Evolutionary conservation across 1,140 invertebrate genomes (phyloP), one percentile per base, ranked within the genome.

Genomic region (Euwallacea fornicatus): DNA sequence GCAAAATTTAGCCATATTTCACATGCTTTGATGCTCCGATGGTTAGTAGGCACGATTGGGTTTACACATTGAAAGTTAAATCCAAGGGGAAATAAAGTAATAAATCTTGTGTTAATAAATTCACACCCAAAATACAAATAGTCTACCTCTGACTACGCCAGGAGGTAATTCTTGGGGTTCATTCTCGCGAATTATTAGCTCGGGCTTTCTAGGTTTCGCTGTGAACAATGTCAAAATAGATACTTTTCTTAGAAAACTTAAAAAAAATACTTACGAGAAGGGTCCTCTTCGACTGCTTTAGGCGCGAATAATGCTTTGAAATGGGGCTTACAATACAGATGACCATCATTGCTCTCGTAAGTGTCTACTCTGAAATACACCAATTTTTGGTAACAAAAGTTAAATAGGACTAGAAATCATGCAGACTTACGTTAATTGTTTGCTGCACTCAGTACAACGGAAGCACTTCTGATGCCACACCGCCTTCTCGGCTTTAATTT

Each of bases 381-480:
- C 21, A 69, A 42, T 11, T 21, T 16, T 16, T 6, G 16, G 55
- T 13, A 60, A 41, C 15, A 21, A 54, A 59, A 33, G 10, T 64
- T 33, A 1, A 33, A 33, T 62, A 62, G 3, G 42, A 67, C 2
- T 42, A 42, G 42, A 50, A 54, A 42, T 64, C 44, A 50, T 66
- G 44, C 43, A 13, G 6, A 85, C 87, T 87, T 80, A 94, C 92
- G 89, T 95, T 65, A 97, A 85, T 77, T 91, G 91, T 82, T 95
- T 96, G 77, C 89, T 90, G 81, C 95, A 97, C 80, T 95, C 91
- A 55, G 88, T 87, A 78, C 95, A 97, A 75, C 93, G 85, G 85
- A 97, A 95, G 83, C 95, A 97, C 79, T 92, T 91, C 81, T 94
- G 96, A 81, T 97, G 95, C 89, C 93, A 97, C 59, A 92, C 86